Percentiles rank a stretch among this genome's conserved stretches.
These are phyloP conservation scores for Tetranychus cinnabarinus DNA, from an alignment of 1,140 invertebrate genomes.

Conservation along the genomic window DNA sequence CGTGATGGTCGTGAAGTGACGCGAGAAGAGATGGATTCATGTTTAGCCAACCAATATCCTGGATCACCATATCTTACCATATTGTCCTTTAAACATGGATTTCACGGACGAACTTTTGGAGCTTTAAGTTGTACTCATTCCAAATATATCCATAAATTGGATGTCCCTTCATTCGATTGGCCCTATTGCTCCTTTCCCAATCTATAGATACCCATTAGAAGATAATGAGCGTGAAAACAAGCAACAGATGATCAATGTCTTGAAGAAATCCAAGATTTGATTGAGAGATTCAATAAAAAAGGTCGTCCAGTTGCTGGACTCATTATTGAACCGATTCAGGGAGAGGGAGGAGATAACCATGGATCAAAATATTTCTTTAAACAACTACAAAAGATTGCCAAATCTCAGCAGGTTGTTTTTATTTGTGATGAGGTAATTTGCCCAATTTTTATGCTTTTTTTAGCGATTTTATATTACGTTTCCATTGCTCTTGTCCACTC, in stretches of 20 bases:
- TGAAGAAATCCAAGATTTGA: conserved; percentile 30
- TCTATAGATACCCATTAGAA: conserved; percentile 74
- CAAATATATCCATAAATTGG: conserved; percentile 85
- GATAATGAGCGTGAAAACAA: conserved; percentile 51
- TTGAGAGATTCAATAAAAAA: conserved; percentile 47
- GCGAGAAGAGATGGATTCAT: conserved; percentile 48
- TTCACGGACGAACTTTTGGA: conserved; percentile 45
- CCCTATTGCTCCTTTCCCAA: conserved; percentile 57
- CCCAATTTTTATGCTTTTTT: not conserved
- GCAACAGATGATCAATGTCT: conserved; percentile 52
- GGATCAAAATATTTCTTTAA: conserved; percentile 79
- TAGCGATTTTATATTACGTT: too few relatives aligned
- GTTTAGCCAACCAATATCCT: conserved; percentile 59
- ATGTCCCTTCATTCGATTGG: conserved; percentile 84
- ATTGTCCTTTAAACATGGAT: conserved; percentile 58
- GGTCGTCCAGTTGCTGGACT: conserved; percentile 71
- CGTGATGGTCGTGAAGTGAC: conserved; percentile 41
- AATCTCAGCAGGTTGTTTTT: conserved; percentile 45
- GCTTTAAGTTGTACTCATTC: conserved; percentile 60
- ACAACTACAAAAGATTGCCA: conserved; percentile 46
- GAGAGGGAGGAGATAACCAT: conserved; percentile 90
- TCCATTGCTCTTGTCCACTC: too few relatives aligned
- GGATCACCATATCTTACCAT: conserved; percentile 61
- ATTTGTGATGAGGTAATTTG: conserved; percentile 52
- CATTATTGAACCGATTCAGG: conserved; percentile 85